Evolutionary conservation across 2,797 vertebrate species (phyloP).

Genomic region (Falco berigora): DNA sequence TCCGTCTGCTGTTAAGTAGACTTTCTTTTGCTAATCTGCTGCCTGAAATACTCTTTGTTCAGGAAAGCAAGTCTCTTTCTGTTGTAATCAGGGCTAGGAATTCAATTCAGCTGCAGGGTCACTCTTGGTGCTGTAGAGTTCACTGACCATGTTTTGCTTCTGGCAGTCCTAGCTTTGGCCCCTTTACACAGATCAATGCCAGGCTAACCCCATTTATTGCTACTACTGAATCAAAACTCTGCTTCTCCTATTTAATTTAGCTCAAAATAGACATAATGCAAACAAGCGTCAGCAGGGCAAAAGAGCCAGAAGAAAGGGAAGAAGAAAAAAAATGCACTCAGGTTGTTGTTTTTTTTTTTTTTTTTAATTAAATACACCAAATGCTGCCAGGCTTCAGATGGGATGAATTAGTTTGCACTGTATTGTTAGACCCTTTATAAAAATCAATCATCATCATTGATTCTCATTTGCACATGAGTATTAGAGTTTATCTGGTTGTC

Average conservation of each 20-base stretch:
- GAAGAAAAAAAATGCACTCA: background rate
- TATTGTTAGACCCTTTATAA: background rate
- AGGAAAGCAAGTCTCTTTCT: constrained; percentile 33
- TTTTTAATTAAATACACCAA: background rate
- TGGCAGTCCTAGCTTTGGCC: constrained; percentile 29
- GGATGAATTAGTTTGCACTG: background rate
- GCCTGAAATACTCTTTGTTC: constrained; percentile 51
- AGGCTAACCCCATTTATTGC: constrained; percentile 53
- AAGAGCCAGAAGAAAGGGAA: background rate
- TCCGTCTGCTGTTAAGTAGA: constrained; percentile 8
- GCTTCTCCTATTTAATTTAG: constrained; percentile 54
- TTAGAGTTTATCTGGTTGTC: background rate
- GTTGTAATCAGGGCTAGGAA: constrained; percentile 33
- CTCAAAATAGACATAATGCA: constrained; percentile 21
- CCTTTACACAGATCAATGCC: constrained; percentile 44
- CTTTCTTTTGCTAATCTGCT: constrained; percentile 17
- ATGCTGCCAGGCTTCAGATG: background rate
- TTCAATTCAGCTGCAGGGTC: constrained; percentile 51
- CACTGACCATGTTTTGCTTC: constrained; percentile 52
- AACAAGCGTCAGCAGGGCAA: constrained; percentile 3
- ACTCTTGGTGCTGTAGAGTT: constrained; percentile 46
- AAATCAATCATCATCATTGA: background rate
- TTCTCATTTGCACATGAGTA: background rate
- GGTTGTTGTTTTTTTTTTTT: fast-evolving
- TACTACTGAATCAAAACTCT: constrained; percentile 41